These are phyloP conservation scores for Portunus trituberculatus DNA, from an alignment of 1,140 invertebrate genomes.

Conservation along the genomic window DNA sequence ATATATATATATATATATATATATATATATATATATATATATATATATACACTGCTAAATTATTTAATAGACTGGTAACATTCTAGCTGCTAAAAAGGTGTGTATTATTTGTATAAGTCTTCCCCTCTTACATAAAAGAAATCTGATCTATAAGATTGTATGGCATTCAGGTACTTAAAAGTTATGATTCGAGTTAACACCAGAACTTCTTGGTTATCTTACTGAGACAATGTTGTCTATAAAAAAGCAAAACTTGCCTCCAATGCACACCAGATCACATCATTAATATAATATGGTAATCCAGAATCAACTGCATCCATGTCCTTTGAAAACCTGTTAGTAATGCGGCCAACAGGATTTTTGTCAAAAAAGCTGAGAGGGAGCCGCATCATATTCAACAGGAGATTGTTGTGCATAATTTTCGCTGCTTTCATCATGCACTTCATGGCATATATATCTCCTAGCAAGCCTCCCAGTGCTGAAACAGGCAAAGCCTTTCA, in stretches of 20 bases:
- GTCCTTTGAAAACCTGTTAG: constrained; percentile 48
- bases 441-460: not conserved
- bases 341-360: constrained; percentile 48
- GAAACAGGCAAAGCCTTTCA: constrained; percentile 5
- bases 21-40: no score
- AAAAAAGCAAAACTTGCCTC: not conserved
- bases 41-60: no score
- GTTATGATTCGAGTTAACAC: no score
- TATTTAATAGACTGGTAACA: no score
- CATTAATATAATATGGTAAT: not conserved
- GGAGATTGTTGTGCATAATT: not conserved
- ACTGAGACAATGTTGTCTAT: no score
- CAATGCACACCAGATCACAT: constrained; percentile 22
- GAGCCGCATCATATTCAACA: not conserved
- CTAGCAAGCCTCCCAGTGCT: not conserved
- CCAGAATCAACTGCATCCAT: constrained; percentile 27
- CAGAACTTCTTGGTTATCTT: no score
- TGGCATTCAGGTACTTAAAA: no score
- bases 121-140: no score
- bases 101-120: no score
- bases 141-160: no score
- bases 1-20: no score
- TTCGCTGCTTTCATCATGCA: not conserved
- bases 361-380: constrained; percentile 34
- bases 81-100: no score